Percentiles rank a stretch among this genome's conserved stretches.
These are phyloP conservation scores for Bellardia pandia DNA, from an alignment of 2,888 invertebrate species.

Conservation along the genomic window DNA sequence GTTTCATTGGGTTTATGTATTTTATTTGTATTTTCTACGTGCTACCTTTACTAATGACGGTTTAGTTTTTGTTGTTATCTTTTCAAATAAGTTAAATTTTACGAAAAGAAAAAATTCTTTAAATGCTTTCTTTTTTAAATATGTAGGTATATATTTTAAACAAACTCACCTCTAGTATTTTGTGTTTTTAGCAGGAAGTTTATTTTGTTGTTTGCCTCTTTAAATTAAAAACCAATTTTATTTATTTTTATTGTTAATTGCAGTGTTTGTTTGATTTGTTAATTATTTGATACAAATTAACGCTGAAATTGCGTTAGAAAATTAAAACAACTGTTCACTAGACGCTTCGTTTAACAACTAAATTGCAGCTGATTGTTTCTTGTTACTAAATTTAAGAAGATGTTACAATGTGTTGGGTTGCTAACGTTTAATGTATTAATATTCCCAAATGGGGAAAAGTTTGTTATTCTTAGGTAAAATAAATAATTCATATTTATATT, in stretches of 20 bases:
- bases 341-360: conserved; percentile 49
- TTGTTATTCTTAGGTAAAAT: too few relatives aligned
- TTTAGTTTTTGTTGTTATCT: conserved; percentile 12
- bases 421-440: background rate
- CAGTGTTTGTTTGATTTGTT: conserved; percentile 17
- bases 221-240: background rate
- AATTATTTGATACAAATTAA: conserved; percentile 19
- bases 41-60: conserved; percentile 59
- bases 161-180: conserved; percentile 51
- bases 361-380: conserved; percentile 57
- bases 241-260: conserved; percentile 2
- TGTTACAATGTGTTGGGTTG: conserved; percentile 44
- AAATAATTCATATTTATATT: too few relatives aligned
- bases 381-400: conserved; percentile 52
- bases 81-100: background rate
- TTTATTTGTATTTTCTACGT: conserved; percentile 56
- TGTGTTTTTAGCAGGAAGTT: background rate
- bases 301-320: background rate
- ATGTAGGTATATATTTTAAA: background rate
- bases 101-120: background rate
- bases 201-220: background rate
- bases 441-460: background rate
- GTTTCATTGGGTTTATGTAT: conserved; percentile 8
- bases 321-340: conserved; percentile 17
- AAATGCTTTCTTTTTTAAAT: background rate